Evolutionary conservation across 1,140 invertebrate genomes (phyloP), one percentile per base, ranked within the genome.

Genomic region (Habropoda laboriosa): DNA sequence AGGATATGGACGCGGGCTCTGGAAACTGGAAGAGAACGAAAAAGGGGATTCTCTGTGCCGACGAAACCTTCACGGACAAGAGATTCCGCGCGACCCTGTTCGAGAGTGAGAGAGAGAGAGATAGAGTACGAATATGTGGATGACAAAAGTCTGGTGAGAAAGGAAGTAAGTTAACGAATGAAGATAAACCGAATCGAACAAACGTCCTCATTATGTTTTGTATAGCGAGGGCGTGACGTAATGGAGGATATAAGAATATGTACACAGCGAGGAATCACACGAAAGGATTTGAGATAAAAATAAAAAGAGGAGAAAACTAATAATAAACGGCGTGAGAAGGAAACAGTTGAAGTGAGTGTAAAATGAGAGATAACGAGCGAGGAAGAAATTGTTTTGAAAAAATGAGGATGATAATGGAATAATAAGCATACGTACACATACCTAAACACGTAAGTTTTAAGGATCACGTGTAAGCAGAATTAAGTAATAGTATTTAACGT

Each of bases 401-500:
- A n/a, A n/a, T n/a, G n/a, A 12, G 42, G 55, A 78, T 18, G 76
- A 42, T 64, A 86, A 77, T 45, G 81, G 72, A 83, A 87, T 90
- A 89, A 90, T 91, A 90, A 90, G 85, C 90, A 90, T 89, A 91
- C 88, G 89, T 92, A 71, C 67, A 93, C 88, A 90, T 92, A 92
- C 89, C 88, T 91, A 92, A 91, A 91, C 88, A 89, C 90, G 89
- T 92, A 91, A 90, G 88, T 82, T 74, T 86, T 91, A 92, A 92
- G 88, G 75, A 89, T 79, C 87, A 87, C 87, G 84, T 89, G 87
- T 90, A 92, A 92, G 89, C 90, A 91, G 88, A 91, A 92, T 90
- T 93, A 92, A 92, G 90, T 92, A 92, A 93, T 90, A 92, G 91
- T 92, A 92, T 92, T 88, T 93, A 93, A 92, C 89, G 92, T 93